Evolutionary conservation across 2,888 invertebrate genomes (phyloP), one percentile per base, ranked within the genome.

Genomic region (Aleiodes alternator): DNA sequence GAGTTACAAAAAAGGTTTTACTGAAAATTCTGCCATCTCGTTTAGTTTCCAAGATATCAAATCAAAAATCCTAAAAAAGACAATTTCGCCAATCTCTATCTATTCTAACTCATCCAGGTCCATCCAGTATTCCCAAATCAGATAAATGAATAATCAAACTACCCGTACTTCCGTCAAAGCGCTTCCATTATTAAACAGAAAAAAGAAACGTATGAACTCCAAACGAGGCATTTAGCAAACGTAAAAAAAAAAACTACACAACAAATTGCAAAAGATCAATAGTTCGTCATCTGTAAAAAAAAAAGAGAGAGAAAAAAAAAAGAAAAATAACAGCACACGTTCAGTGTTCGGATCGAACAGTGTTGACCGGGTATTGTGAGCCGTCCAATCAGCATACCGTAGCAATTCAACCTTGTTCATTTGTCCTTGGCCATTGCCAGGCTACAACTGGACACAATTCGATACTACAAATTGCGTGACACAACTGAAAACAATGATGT

Each of bases 401-500:
- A 38, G 31, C 43, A 11, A 43, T 43, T 66, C 53, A 12, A 69
- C 71, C 74, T 78, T 69, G 73, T 64, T 23, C 73, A 56, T 23
- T 23, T 78, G 79, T 79, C 80, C 79, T 77, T 81, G 78, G 76
- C 76, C 71, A 71, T 43, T 34, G 78, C 76, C 68, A 61, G 34
- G 43, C 43, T 59, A 14, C 50, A 55, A 64, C 38, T 29, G 51
- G 16, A 77, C 48, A 64, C 64, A 64, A 38, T 48, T 64, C 64
- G 48, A 64, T 64, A 64, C 64, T 43, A 38, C 43, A 6, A 23
- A 57, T 34, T 59, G 59, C 59, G 34, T 59, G 59, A 34, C 59
- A 12, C 34, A 59, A 11, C n/a, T n/a, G 6, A 34, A 12, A 59
- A 64, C 16, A 23, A n/a, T 64, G 43, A 43, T 43, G 43, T 78